Evolutionary conservation across 1,140 invertebrate species (phyloP).

Genomic region (Ceratina calcarata): DNA sequence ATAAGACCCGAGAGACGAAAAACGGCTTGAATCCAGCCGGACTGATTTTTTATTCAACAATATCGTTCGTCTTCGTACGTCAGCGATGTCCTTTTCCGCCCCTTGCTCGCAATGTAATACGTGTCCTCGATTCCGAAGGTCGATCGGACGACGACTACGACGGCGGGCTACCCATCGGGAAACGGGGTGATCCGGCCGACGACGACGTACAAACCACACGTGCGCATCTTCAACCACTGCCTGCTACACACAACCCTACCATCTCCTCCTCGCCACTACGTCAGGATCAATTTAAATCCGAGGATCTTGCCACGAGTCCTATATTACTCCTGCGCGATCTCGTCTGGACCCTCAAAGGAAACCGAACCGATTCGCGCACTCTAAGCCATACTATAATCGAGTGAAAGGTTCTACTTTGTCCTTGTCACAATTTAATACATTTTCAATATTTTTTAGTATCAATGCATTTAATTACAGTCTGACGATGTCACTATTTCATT

Average conservation of each 20-base stretch:
- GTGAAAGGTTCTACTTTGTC: not conserved
- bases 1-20: no score
- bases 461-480: no score
- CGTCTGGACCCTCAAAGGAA: slow-evolving; percentile 3
- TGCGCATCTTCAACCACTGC: slow-evolving; percentile 34
- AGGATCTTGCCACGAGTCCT: not conserved
- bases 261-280: not conserved
- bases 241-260: not conserved
- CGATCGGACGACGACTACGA: slow-evolving; percentile 38
- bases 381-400: not conserved
- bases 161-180: slow-evolving; percentile 35
- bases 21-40: not conserved
- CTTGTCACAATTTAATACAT: no score
- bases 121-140: slow-evolving; percentile 49
- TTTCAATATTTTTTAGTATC: no score
- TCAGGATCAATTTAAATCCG: slow-evolving; percentile 32
- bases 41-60: slow-evolving; percentile 17
- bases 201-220: slow-evolving; percentile 25
- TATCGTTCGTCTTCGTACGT: slow-evolving; percentile 38
- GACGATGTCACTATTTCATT: no score
- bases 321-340: slow-evolving; percentile 24
- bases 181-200: slow-evolving; percentile 38
- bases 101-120: slow-evolving; percentile 45
- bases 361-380: not conserved
- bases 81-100: slow-evolving; percentile 56